Evolutionary conservation across 1,140 invertebrate species (phyloP), one percentile per base, ranked within the genome.

Genomic region (Drosophila sproati): DNA sequence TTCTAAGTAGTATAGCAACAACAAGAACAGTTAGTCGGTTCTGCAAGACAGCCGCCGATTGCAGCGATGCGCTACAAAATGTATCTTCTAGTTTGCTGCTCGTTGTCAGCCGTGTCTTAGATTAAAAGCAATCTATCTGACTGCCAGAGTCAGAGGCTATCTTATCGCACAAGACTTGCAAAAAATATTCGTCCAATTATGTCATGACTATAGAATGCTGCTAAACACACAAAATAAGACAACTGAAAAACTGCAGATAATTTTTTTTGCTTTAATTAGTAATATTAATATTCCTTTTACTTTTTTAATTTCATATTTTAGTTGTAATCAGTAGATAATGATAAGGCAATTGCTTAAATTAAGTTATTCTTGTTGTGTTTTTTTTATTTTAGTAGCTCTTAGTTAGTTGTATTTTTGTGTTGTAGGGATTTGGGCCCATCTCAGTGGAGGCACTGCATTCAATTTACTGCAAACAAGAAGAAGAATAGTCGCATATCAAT

Each of bases 161-260:
- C 82, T 87, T 87, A 87, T 87, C 82, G 47, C 45, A 55, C 4
- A 37, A 63, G 72, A 79, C 82, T 64, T 68, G 83, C 81, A 68
- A 80, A 80, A 20, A 82, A 79, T 73, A 79, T 77, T 88, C 83
- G 69, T 55, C 77, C 64, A 80, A 88, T 87, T 87, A 88, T 88
- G 83, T 87, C 83, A 87, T 60, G 31, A 47, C 34, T 55, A 10
- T 67, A 74, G 82, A 85, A 85, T 85, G 66, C 55, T 67, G 78
- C 10, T 61, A 12, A 52, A 48, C 47, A 76, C 41, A 72, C 74
- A 86, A 48, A 57, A 48, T n/a, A 47, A 73, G 41, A 55, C 37
- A 52, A 56, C 45, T 50, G 51, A 47, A 31, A 29, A 5, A 48
- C 34, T 54, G 34, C 20, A 70, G 34, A 45, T 61, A 78, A 67